Percentiles rank a stretch among this genome's conserved stretches.
phyloP scores from a whole-genome alignment of 2,888 invertebrate species.

The Protonemura montana region DNA sequence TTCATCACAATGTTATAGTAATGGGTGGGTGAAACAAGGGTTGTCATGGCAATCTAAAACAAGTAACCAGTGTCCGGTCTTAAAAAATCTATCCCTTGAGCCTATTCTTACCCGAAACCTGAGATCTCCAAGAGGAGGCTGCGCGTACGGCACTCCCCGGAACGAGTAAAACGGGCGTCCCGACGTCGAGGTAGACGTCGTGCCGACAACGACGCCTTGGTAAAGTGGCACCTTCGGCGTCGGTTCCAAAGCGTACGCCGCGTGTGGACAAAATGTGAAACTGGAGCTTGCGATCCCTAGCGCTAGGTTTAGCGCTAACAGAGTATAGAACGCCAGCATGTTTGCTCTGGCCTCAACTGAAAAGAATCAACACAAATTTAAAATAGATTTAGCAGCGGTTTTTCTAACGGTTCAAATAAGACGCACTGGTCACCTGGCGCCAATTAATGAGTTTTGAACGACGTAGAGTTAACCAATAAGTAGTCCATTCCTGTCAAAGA shows the following conservation, averaged over 20 bases:
- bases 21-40: too few species aligned
- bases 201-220: conserved; percentile 14
- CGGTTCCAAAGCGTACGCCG: too few species aligned
- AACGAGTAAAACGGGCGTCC: conserved; percentile 60
- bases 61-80: too few species aligned
- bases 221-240: conserved; percentile 1
- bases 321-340: not conserved
- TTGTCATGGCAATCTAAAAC: too few species aligned
- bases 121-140: conserved; percentile 68
- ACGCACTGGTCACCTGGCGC: too few species aligned
- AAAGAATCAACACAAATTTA: not conserved
- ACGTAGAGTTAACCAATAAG: too few species aligned
- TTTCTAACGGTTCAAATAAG: too few species aligned
- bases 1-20: too few species aligned
- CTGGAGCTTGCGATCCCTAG: not conserved
- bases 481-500: too few species aligned
- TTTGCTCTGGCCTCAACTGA: not conserved
- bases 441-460: too few species aligned
- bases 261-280: not conserved
- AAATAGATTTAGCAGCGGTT: too few species aligned
- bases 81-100: too few species aligned
- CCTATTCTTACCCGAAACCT: conserved; percentile 67
- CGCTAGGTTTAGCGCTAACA: not conserved
- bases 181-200: not conserved
- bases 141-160: conserved; percentile 70